Evolutionary conservation across 2,797 vertebrate genomes (phyloP), one percentile per base, ranked within the genome.

Genomic region (Atherinosoma microstoma): DNA sequence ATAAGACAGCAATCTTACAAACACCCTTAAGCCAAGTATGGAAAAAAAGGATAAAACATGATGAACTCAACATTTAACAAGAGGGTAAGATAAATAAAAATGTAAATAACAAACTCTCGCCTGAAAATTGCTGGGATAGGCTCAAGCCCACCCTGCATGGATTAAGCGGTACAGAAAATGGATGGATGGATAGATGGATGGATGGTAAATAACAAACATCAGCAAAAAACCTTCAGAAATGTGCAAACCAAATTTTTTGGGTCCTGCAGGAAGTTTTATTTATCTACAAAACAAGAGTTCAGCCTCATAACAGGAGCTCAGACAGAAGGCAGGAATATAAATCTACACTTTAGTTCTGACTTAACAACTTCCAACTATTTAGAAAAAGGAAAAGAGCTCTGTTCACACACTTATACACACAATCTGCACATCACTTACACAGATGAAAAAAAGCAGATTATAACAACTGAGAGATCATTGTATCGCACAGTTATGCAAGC

Each of bases 281-380:
- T 85, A 69, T 79, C 86, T 87, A 79, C 66, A 86, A 89, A 89
- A 83, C 54, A 64, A 74, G 78, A 84, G 77, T 63, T 27, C 68
- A 2, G 68, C 83, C 67, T 82, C 53, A 30, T 67, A 82, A 80
- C 29, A 86, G 72, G 73, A 86, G 79, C 76, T 84, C 68, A 27
- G 51, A 85, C 68, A 59, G 68, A 64, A 69, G 78, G 83, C 75
- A 72, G 72, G 60, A 67, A 78, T 75, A 62, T 9, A 76, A 73
- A 72, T 70, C 42, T 70, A 73, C 64, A 70, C 65, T 66, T 86
- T 63, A 66, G 60, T 13, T 79, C 76, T 3, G 22, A 81, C 64
- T 73, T 7, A 1, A 83, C 72, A 60, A 73, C 84, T 83, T 84
- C 74, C 77, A 83, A 73, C 56, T 73, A 86, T 67, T 74, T 75